Conservation (phyloP, 2,888 invertebrate genomes). For the Himalopsyche tibetana region DNA sequence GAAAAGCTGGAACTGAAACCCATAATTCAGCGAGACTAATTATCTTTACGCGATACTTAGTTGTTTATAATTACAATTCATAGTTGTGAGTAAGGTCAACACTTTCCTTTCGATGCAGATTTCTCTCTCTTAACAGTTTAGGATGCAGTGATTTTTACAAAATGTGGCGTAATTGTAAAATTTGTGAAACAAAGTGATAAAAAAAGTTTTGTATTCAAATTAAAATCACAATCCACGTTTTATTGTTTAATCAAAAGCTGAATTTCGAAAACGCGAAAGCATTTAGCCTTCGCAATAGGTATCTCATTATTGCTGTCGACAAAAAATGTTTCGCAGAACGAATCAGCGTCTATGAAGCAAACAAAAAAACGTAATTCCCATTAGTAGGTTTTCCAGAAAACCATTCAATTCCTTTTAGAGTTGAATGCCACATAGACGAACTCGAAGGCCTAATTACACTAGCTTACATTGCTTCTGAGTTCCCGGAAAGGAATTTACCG, state of each 20-base stretch:
- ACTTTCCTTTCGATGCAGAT: no score
- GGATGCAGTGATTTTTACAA: no score
- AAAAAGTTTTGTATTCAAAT: not conserved
- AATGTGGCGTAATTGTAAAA: no score
- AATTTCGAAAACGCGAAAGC: not conserved
- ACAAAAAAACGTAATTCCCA: slow-evolving; percentile 22
- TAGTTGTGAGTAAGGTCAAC: no score
- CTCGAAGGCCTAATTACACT: not conserved
- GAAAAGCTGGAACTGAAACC: no score
- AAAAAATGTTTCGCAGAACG: slow-evolving; percentile 8
- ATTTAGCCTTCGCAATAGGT: not conserved
- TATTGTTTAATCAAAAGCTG: not conserved
- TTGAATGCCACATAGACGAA: not conserved
- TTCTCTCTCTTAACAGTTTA: no score
- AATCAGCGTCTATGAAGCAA: not conserved
- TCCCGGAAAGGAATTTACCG: not conserved
- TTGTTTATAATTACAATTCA: no score
- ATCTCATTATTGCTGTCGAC: not conserved
- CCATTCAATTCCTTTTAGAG: not conserved
- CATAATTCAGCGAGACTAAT: no score
- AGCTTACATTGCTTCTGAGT: not conserved
- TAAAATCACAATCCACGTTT: not conserved
- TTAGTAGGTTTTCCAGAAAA: not conserved
- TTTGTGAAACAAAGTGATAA: no score
- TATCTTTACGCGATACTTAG: no score